These are phyloP conservation scores for Ctenoplectra terminalis DNA, from an alignment of 1,140 invertebrate species.

Conservation along the genomic window DNA sequence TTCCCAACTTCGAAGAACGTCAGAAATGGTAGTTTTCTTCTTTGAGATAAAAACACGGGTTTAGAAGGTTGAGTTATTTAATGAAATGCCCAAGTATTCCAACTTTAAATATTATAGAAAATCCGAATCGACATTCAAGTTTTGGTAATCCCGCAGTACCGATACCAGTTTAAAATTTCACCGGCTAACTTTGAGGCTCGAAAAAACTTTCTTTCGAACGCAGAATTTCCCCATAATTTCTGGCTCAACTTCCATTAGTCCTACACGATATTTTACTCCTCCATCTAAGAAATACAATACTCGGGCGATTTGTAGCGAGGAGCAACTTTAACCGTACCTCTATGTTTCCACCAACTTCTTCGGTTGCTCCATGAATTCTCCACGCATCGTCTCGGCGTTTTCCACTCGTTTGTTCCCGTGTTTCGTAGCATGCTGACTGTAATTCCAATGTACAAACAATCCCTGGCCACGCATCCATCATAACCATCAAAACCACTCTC, in stretches of 20 bases:
- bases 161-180: too few species aligned
- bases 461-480: slow-evolving; percentile 32
- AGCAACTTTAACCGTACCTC: slow-evolving; percentile 13
- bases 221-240: background rate
- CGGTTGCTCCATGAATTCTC: too few species aligned
- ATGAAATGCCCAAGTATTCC: too few species aligned
- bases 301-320: background rate
- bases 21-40: too few species aligned
- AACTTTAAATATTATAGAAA: too few species aligned
- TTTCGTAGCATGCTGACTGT: background rate
- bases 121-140: too few species aligned
- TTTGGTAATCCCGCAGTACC: too few species aligned
- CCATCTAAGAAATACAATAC: background rate
- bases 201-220: too few species aligned
- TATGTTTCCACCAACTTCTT: background rate
- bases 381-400: background rate
- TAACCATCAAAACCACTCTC: slow-evolving; percentile 16
- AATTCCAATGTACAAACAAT: slow-evolving; percentile 25
- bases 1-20: too few species aligned
- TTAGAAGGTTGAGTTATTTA: too few species aligned
- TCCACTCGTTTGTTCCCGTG: background rate
- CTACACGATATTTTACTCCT: background rate
- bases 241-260: background rate
- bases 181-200: too few species aligned
- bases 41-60: too few species aligned